Percentiles rank a stretch among this genome's conserved stretches.
Evolutionary conservation across 2,888 invertebrate genomes (phyloP).

Genomic region (Chalcis sispes): DNA sequence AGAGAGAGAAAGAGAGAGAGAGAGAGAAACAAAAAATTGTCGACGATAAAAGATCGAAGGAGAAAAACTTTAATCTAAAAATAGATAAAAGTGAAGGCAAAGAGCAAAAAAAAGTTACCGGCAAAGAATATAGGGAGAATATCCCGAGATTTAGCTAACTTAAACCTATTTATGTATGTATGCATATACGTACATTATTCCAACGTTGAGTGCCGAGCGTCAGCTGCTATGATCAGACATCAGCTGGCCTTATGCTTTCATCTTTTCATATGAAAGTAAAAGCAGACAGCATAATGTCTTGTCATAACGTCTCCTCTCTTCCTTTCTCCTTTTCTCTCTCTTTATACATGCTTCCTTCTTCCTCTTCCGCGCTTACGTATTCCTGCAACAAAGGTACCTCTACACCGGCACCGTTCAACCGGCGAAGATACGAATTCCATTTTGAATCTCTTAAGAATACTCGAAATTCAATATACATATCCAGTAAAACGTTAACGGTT

Average conservation of each 20-base stretch:
- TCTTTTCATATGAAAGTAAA: conserved; percentile 26
- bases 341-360: background rate
- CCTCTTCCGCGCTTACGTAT: conserved; percentile 6
- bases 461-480: background rate
- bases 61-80: conserved; percentile 1
- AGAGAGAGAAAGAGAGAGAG: background rate
- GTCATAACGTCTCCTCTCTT: conserved; percentile 12
- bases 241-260: conserved; percentile 35
- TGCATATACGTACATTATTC: conserved; percentile 23
- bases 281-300: conserved; percentile 34
- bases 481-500: too few relatives aligned
- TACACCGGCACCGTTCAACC: background rate
- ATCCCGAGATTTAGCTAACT: conserved; percentile 3
- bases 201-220: conserved; percentile 15
- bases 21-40: too few relatives aligned
- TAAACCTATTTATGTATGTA: conserved; percentile 5
- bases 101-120: background rate
- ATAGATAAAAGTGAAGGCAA: background rate
- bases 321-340: background rate
- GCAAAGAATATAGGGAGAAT: background rate
- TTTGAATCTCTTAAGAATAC: background rate
- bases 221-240: conserved; percentile 39
- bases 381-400: background rate
- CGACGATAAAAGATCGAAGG: background rate
- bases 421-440: background rate